Base-by-base conservation (phyloP, 2,888 invertebrate species). In the Doris montereyensis region DNA sequence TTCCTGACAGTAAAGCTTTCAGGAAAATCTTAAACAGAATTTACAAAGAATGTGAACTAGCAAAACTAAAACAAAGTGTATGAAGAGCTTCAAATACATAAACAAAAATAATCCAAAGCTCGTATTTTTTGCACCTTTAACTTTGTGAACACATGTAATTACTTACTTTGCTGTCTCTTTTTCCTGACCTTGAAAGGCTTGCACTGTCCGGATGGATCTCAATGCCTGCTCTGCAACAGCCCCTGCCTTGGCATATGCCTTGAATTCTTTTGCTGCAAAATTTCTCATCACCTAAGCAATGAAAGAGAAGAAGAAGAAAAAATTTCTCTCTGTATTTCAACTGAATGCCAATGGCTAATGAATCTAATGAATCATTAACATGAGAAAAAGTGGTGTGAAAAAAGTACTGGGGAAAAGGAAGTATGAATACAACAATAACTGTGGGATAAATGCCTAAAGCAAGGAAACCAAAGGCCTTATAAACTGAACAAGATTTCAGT, bases 241-340 rank as follows among this genome's bases (percentile, higher is more conserved):
- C 8, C 81, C 81, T 2, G 81, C 81, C 24, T 68, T 78, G 24
- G 76, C 79, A 34, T 79, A 77, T 17, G 72, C 75, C 34, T 75
- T 75, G 58, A 62, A 62, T 13, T 81, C 76, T 32, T 26, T 58
- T 13, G 67, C 13, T 32, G 81, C 76, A 75, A 78, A 75, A 0
- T 68, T 68, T n/a, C 73, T 62, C 67, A 81, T 67, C 73, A 68
- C 75, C 81, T 81, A 70, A n/a, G n/a, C n/a, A n/a, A n/a, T n/a
- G n/a, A n/a, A n/a, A n/a, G n/a, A n/a, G n/a, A n/a, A n/a, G n/a
- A n/a, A n/a, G n/a, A n/a, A n/a, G n/a, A n/a, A n/a, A n/a, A n/a
- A n/a, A n/a, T n/a, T n/a, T n/a, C n/a, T n/a, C n/a, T n/a, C n/a
- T n/a, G n/a, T n/a, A n/a, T n/a, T n/a, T n/a, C n/a, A n/a, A n/a